Base-by-base conservation (phyloP, 2,888 invertebrate species). In the Ectropis crepuscularia region DNA sequence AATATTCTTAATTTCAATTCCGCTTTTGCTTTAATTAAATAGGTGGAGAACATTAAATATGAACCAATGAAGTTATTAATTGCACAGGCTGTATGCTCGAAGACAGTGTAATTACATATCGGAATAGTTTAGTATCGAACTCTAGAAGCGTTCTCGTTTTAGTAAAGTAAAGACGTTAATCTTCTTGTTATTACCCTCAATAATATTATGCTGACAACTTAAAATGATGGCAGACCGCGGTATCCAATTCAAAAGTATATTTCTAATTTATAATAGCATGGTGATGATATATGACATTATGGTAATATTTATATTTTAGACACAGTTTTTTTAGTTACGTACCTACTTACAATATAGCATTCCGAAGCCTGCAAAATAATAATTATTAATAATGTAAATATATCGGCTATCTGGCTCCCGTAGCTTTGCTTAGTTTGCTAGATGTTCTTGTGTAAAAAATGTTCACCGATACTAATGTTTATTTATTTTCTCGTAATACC, bases 101-200 rank as follows among this genome's bases (percentile, higher is more conserved):
- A 43, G 60, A 53, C 61, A 54, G 54, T 54, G 45, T 55, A 61
- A 61, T 61, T 61, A 55, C 49, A 61, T 43, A 61, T 61, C 50
- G 61, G 8, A 61, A 49, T 54, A 43, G 54, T 54, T 54, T 49
- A 45, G 11, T 54, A 49, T 45, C 48, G 39, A 39, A 49, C 11
- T 39, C 38, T 50, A 12, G 50, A 50, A 50, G 9, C 54, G 49
- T 55, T 55, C 54, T 45, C 54, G 50, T 61, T 55, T 55, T 50
- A 61, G 45, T 45, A 28, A 28, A 61, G 41, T 42, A 9, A 48
- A 53, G 55, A 46, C 61, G 45, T 61, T 49, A 43, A 61, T 61
- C 16, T 61, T 54, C 12, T 37, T 45, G 48, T 54, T 54, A 53
- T 42, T 43, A 50, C 37, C 37, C 8, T 11, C 36, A 41, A 43